Evolutionary conservation across 2,888 invertebrate genomes (phyloP).

Genomic region (Ypsolopha sequella): DNA sequence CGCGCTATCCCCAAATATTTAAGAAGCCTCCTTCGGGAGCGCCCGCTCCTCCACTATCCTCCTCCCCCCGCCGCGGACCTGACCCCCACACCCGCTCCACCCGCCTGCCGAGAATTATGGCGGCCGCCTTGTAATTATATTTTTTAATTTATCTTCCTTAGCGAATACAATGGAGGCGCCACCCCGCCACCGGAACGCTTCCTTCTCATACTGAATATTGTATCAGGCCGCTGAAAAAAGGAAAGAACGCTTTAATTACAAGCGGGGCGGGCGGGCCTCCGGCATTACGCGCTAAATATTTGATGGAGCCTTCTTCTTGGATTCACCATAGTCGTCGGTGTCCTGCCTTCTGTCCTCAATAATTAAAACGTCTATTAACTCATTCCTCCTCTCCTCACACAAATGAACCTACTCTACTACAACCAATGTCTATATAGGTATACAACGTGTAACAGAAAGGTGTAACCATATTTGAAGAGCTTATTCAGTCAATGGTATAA

Average conservation of each 20-base stretch:
- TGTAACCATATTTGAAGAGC: no score
- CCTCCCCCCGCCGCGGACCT: constrained; percentile 19
- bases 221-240: constrained; percentile 70
- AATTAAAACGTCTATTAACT: constrained; percentile 64
- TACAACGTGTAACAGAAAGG: neutral
- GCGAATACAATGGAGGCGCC: constrained; percentile 73
- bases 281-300: constrained; percentile 67
- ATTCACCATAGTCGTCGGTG: no score
- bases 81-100: constrained; percentile 37
- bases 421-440: neutral
- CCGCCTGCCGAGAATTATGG: constrained; percentile 72
- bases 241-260: constrained; percentile 71
- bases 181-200: constrained; percentile 68
- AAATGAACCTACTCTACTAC: neutral
- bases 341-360: no score
- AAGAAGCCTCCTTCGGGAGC: constrained; percentile 71
- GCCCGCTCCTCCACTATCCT: constrained; percentile 64
- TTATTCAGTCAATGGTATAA: no score
- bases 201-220: constrained; percentile 71
- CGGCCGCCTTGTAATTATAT: constrained; percentile 77
- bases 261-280: constrained; percentile 67
- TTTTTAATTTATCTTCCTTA: constrained; percentile 81
- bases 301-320: constrained; percentile 56
- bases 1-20: constrained; percentile 72
- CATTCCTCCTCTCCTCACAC: constrained; percentile 58